A percentile compares a stretch with the other conserved stretches of the same genome.
Evolutionary conservation across 2,888 invertebrate species (phyloP).

Genomic region (Latheticus oryzae): DNA sequence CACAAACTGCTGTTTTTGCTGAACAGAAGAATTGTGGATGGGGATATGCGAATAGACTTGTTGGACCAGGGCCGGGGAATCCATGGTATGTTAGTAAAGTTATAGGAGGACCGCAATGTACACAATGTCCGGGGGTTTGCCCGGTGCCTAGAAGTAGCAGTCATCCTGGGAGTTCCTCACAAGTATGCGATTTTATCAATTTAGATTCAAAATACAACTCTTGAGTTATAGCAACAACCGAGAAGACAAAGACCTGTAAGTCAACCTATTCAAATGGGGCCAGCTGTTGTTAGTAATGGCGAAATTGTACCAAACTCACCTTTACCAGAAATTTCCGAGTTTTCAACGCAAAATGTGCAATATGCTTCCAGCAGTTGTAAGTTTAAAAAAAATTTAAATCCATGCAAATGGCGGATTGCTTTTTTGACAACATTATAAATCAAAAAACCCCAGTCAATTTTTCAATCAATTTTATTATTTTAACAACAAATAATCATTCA

Average conservation of each 20-base stretch:
- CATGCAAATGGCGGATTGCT: too few relatives aligned
- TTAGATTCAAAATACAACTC: slow-evolving; percentile 5
- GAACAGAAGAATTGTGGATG: slow-evolving; percentile 65
- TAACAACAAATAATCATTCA: too few relatives aligned
- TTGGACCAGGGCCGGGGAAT: slow-evolving; percentile 59
- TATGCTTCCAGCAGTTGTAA: slow-evolving; percentile 77
- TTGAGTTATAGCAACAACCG: too few relatives aligned
- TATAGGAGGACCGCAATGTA: slow-evolving; percentile 62
- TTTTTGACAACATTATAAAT: too few relatives aligned
- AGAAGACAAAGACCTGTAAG: slow-evolving; percentile 65
- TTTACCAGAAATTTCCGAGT: slow-evolving; percentile 68
- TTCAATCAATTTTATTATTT: too few relatives aligned
- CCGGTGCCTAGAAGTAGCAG: slow-evolving; percentile 65
- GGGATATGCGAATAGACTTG: slow-evolving; percentile 66
- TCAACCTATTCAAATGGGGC: slow-evolving; percentile 63
- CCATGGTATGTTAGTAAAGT: slow-evolving; percentile 61
- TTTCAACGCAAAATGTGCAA: slow-evolving; percentile 67
- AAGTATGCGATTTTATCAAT: slow-evolving; percentile 43
- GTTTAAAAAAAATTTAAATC: slow-evolving; percentile 1
- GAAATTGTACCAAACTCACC: slow-evolving; percentile 60
- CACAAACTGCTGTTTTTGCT: slow-evolving; percentile 67
- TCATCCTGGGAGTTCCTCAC: slow-evolving; percentile 58
- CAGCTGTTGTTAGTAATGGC: slow-evolving; percentile 57
- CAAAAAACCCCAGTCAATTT: too few relatives aligned
- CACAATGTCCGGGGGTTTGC: slow-evolving; percentile 64